Base-by-base conservation (phyloP, 2,113 vertebrate species). In the Limnothrissa miodon region DNA sequence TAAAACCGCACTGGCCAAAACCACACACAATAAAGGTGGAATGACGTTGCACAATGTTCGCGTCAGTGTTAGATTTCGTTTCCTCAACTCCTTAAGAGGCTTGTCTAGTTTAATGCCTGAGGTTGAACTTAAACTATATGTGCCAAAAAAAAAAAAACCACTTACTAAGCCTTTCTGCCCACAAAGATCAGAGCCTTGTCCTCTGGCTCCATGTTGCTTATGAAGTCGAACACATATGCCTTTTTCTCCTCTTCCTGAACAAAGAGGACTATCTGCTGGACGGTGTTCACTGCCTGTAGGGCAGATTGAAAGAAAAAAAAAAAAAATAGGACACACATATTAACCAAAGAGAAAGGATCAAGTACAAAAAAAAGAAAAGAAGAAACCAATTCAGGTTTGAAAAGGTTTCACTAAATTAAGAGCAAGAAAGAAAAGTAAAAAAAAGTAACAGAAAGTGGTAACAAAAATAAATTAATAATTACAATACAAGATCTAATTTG, bases 121-220 rank as follows among this genome's bases (percentile, higher is more conserved):
- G 5, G 6, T 25, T 8, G 29, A n/a, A 5, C 51, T 23, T 19
- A 19, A 21, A n/a, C 59, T 74, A 13, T 33, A 36, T 5, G 25
- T 74, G n/a, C 11, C 66, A 36, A 74, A 13, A 3, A 36, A 2
- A 17, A 96, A 36, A 74, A 13, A 3, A 36, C 0, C 1, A 96
- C 97, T 90, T 91, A 99, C 98, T 90, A 83, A 15, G 96, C 29
- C 90, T 99, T 99, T 91, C 94, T 97, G 78, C 97, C 96, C 39
- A 99, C 98, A 91, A 99, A 99, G 90, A 99, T 93, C 78, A 99
- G 91, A 80, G 96, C 96, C 90, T 99, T 99, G 81, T 99, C 97
- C 59, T 92, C 82, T 0, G 96, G 94, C 84, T 94, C 94, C 96
- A 99, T 94, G 81, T 91, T 95, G 39, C 94, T 88, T 81, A 99